These are phyloP conservation scores for Naja naja DNA, from an alignment of 2,113 vertebrate species.

Conservation along the genomic window DNA sequence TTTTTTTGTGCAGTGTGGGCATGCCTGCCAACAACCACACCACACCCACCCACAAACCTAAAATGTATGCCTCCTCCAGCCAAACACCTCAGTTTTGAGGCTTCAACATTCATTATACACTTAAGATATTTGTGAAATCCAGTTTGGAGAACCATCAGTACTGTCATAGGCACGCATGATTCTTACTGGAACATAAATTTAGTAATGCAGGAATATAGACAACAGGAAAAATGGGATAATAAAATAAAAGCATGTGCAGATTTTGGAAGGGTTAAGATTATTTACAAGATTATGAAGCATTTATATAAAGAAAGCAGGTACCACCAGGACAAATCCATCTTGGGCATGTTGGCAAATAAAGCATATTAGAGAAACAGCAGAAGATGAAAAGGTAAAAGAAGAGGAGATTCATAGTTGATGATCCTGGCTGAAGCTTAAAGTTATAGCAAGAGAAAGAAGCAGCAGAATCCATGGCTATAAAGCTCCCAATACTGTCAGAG, in stretches of 20 bases:
- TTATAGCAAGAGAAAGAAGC: background rate
- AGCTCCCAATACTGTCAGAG: background rate
- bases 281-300: background rate
- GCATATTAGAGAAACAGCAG: background rate
- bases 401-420: background rate
- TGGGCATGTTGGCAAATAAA: background rate
- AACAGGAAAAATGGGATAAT: background rate
- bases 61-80: background rate
- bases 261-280: background rate
- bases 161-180: background rate
- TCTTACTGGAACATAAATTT: background rate
- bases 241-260: background rate
- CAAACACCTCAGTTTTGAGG: constrained; percentile 1
- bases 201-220: background rate
- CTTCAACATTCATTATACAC: background rate
- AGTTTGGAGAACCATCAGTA: background rate
- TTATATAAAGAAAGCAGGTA: background rate
- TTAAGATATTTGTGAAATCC: background rate
- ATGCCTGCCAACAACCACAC: background rate
- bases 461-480: background rate
- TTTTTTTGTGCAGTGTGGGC: background rate
- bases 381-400: background rate
- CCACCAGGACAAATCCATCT: background rate
- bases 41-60: background rate
- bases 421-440: background rate